phyloP scores from a whole-genome alignment of 2,797 vertebrate species.

The Ceryle rudis region DNA sequence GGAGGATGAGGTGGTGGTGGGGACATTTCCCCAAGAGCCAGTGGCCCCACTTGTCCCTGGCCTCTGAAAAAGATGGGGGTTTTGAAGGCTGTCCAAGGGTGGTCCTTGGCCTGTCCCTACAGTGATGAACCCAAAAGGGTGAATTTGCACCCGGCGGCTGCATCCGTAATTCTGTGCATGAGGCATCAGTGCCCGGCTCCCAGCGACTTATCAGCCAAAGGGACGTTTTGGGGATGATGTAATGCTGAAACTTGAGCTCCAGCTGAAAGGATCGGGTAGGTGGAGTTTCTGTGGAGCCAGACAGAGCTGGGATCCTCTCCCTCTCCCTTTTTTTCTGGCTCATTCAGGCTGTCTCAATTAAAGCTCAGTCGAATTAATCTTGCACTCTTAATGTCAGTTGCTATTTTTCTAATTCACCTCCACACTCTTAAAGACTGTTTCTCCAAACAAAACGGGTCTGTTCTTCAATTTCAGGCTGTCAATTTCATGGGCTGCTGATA shows the following conservation, averaged over 20 bases:
- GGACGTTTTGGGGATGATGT: constrained; percentile 62
- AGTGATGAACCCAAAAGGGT: background rate
- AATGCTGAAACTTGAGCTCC: constrained; percentile 63
- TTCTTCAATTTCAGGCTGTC: constrained; percentile 75
- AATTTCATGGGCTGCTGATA: constrained; percentile 78
- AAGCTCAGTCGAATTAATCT: constrained; percentile 74
- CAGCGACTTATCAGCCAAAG: constrained; percentile 50
- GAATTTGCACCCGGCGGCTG: background rate
- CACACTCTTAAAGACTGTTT: constrained; percentile 66
- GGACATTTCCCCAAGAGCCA: fast-evolving
- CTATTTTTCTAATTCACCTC: constrained; percentile 73
- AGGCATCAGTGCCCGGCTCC: background rate
- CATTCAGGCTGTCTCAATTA: constrained; percentile 78
- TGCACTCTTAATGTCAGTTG: constrained; percentile 67
- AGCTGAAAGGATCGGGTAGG: constrained; percentile 62
- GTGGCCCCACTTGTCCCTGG: fast-evolving
- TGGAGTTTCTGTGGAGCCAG: constrained; percentile 77
- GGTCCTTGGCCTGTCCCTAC: background rate
- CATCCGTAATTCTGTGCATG: fast-evolving
- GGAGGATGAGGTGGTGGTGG: fast-evolving
- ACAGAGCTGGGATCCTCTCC: constrained; percentile 73
- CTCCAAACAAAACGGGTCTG: constrained; percentile 70
- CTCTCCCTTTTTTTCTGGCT: constrained; percentile 56
- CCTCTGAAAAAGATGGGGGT: background rate
- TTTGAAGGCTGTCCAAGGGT: background rate